Base-by-base conservation (phyloP, 2,888 invertebrate species). In the Meganola albula region DNA sequence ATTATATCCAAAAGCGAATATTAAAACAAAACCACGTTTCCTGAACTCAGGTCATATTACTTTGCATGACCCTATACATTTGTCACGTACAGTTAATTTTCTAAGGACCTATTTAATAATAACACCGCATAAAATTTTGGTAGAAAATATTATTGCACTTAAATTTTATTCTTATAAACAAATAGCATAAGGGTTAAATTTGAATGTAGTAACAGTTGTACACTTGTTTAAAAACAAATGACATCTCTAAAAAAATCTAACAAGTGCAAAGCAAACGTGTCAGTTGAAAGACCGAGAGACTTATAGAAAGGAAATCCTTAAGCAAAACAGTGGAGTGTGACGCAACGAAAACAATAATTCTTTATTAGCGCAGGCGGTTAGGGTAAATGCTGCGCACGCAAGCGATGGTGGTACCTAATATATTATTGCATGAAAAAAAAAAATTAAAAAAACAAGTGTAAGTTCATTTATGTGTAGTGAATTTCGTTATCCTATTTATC, bases 291-390 rank as follows among this genome's bases (percentile, higher is more conserved):
- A 71, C 55, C 63, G 56, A 64, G 62, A 67, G 76, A 71, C 74
- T 80, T 80, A 80, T 64, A 61, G 59, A 67, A 74, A 74, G 76
- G 72, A 82, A 79, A 82, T 82, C 79, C 75, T 70, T 59, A 66
- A 48, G 78, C 77, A 80, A 80, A 83, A 80, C 74, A 79, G 63
- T 74, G 53, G 63, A 74, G 72, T 69, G 74, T 75, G 72, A 79
- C 72, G 74, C 67, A 61, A 34, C 37, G 72, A 72, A 82, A 80
- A 82, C 82, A 79, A 83, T 84, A 83, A 84, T 80, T 82, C 77
- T 78, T 80, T 74, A 75, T 78, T 79, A 77, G 62, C 56, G 50
- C 52, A 40, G 48, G 50, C 42, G 68, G 20, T 50, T 64, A 75
- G 76, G 65, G 49, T 63, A 58, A 39, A n/a, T n/a, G n/a, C n/a